A percentile compares a stretch with the other conserved stretches of the same genome.
These are phyloP conservation scores for Peromyscus attwateri DNA, from an alignment of 2,797 vertebrate species.

Conservation along the genomic window DNA sequence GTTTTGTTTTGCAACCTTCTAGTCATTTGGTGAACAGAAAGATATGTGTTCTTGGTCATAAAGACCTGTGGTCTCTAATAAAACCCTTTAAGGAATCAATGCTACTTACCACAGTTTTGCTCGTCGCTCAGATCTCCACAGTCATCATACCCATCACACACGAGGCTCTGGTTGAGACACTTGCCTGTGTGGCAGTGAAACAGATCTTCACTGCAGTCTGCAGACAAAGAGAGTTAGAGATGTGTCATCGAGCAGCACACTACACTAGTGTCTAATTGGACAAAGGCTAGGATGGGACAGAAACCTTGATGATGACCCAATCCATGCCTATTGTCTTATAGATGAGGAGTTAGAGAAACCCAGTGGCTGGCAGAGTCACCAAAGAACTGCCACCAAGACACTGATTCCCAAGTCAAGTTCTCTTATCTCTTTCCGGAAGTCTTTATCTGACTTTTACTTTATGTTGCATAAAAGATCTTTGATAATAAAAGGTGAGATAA, in stretches of 20 bases:
- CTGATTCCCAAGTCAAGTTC: not conserved
- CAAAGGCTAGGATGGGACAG: not conserved
- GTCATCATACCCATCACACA: slow-evolving; percentile 97
- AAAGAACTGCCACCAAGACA: not conserved
- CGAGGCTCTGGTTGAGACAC: slow-evolving; percentile 91
- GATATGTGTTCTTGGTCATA: not conserved
- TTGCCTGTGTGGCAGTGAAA: slow-evolving; percentile 94
- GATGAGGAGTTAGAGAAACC: not conserved
- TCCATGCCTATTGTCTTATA: not conserved
- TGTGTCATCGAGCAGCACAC: not conserved
- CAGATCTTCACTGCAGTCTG: slow-evolving; percentile 90
- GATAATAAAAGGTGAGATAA: not conserved
- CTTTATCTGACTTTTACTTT: not conserved
- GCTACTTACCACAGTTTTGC: slow-evolving; percentile 92
- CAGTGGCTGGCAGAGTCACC: not conserved
- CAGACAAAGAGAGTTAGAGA: slow-evolving; percentile 65
- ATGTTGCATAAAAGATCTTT: not conserved
- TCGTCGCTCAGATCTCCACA: slow-evolving; percentile 98
- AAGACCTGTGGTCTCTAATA: not conserved
- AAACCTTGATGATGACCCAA: not conserved
- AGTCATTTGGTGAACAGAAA: not conserved
- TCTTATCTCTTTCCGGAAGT: not conserved
- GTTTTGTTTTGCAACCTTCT: not conserved
- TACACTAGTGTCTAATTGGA: accelerated
- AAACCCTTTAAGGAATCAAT: not conserved